These are phyloP conservation scores for Cyphomyrus discorhynchus DNA, from an alignment of 2,113 vertebrate genomes.

Conservation along the genomic window DNA sequence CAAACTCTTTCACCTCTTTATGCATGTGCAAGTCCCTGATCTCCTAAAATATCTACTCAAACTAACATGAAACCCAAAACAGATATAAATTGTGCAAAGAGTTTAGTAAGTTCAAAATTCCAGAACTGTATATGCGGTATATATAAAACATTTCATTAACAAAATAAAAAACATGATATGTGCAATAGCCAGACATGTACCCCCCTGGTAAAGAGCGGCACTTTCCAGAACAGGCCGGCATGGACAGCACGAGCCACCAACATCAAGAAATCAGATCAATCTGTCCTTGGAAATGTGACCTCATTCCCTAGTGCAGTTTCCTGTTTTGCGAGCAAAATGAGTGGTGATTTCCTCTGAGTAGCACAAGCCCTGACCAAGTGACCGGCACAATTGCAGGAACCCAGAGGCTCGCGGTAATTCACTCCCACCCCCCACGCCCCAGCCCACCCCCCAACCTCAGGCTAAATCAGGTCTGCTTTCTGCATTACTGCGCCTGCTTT, in stretches of 20 bases:
- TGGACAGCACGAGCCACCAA: not conserved
- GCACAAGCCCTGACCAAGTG: conserved; percentile 18
- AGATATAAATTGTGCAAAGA: not conserved
- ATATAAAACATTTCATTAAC: not conserved
- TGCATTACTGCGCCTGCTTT: conserved; percentile 52
- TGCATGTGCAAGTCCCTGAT: not conserved
- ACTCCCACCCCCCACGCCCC: conserved; percentile 27
- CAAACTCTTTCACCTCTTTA: not conserved
- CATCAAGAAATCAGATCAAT: not conserved
- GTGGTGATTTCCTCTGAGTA: conserved; percentile 55
- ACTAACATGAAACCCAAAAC: not conserved
- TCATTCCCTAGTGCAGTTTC: conserved; percentile 54
- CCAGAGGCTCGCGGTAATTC: not conserved
- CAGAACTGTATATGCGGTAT: not conserved
- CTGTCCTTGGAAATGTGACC: not conserved
- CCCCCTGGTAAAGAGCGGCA: not conserved
- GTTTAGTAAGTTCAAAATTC: not conserved
- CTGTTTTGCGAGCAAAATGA: not conserved
- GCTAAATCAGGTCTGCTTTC: conserved; percentile 50
- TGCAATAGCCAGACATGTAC: not conserved
- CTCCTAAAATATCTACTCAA: not conserved
- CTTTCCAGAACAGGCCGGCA: not conserved
- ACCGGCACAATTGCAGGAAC: conserved; percentile 30
- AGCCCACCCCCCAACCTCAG: conserved; percentile 14
- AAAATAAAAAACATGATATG: not conserved